Conservation (phyloP, 2,888 invertebrate genomes). For the Sminthurides aquaticus region DNA sequence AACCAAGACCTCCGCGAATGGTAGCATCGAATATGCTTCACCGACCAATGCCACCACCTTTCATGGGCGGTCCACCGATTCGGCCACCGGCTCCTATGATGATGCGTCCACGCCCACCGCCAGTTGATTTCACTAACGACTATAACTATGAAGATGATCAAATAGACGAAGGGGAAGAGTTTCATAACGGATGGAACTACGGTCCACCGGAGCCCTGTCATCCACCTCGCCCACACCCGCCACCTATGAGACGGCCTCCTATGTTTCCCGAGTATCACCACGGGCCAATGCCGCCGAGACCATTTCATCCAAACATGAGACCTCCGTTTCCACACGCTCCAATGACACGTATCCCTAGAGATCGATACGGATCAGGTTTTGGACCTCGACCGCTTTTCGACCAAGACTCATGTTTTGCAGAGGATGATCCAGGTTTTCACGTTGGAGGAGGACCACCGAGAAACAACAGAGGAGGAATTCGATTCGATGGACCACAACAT, state of each 20-base stretch:
- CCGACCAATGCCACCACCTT: neutral
- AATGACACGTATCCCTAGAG: neutral
- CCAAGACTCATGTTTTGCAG: neutral
- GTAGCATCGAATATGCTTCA: neutral
- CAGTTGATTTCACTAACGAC: slow-evolving; percentile 2
- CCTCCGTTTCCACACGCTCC: neutral
- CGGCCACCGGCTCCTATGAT: neutral
- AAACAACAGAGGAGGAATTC: neutral
- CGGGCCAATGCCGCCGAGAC: neutral
- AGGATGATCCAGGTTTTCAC: neutral
- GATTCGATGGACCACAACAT: neutral
- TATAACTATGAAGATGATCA: neutral
- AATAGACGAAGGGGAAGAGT: neutral
- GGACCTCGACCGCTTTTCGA: slow-evolving; percentile 2
- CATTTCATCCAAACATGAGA: neutral
- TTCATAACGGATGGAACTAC: neutral
- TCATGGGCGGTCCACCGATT: neutral
- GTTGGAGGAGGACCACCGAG: neutral
- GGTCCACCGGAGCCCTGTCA: neutral
- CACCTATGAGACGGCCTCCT: slow-evolving; percentile 2
- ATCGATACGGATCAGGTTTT: neutral
- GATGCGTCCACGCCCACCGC: slow-evolving; percentile 6
- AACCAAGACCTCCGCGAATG: neutral
- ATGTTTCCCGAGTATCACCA: neutral
- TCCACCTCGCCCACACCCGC: slow-evolving; percentile 1